Percentiles rank a stretch among this genome's conserved stretches.
These are phyloP conservation scores for Limnephilus lunatus DNA, from an alignment of 2,888 invertebrate genomes.

Conservation along the genomic window DNA sequence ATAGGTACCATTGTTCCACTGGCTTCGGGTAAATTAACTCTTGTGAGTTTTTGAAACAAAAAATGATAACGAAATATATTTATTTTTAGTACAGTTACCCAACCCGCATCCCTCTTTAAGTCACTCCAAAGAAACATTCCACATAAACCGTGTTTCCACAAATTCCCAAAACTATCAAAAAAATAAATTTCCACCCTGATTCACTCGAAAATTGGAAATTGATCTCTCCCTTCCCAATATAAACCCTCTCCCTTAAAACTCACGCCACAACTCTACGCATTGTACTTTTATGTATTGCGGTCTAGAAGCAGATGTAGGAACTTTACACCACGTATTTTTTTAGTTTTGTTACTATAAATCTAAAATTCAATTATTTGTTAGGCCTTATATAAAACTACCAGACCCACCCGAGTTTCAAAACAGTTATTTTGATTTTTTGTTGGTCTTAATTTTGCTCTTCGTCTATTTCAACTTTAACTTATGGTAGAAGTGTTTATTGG, in stretches of 20 bases:
- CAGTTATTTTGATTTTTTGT: no score
- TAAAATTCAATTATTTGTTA: not conserved
- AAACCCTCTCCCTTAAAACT: not conserved
- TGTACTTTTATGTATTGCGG: not conserved
- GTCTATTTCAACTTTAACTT: no score
- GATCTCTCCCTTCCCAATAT: not conserved
- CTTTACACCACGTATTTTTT: not conserved
- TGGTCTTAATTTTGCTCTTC: no score
- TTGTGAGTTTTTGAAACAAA: not conserved
- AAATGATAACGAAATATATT: not conserved
- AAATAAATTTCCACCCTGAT: not conserved
- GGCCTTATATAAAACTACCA: not conserved
- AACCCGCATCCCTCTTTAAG: not conserved
- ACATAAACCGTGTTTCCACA: not conserved
- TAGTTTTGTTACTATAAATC: not conserved
- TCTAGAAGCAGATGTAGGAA: not conserved
- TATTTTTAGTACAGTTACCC: no score
- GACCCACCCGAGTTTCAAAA: not conserved
- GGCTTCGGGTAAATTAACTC: not conserved
- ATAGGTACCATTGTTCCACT: not conserved
- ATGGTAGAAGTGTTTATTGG: no score
- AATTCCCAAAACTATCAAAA: not conserved
- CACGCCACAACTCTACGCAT: not conserved
- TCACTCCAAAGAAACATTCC: not conserved
- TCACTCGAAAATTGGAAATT: not conserved